Evolutionary conservation across 1,140 invertebrate species (phyloP).

Genomic region (Bicyclus anynana): DNA sequence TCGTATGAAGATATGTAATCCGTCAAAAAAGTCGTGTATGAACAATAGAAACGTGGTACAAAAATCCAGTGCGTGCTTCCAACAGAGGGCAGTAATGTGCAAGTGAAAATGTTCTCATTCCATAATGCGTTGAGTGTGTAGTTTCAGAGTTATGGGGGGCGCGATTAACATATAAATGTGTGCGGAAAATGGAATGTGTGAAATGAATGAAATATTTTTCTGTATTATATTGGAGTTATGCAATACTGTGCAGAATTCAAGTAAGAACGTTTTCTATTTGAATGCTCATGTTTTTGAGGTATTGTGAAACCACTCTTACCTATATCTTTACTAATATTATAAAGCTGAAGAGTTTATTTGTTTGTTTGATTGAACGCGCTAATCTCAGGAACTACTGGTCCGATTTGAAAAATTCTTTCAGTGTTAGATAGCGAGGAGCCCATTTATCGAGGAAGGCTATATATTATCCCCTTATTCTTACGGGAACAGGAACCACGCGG

Average conservation of each 20-base stretch:
- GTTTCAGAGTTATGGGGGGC: constrained; percentile 39
- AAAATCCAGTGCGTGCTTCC: constrained; percentile 1
- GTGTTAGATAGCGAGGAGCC: no score
- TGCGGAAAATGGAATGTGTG: constrained; percentile 33
- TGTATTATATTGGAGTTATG: constrained; percentile 30
- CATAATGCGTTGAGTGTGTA: constrained; percentile 45
- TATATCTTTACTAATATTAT: no score
- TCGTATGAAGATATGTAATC: no score
- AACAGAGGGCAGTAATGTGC: constrained; percentile 24
- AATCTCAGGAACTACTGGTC: no score
- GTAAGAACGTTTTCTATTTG: no score
- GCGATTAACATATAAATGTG: constrained; percentile 41
- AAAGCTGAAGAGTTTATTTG: no score
- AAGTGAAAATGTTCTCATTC: constrained; percentile 56
- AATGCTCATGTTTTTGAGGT: constrained; percentile 19
- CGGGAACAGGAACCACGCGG: no score
- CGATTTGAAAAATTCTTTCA: no score
- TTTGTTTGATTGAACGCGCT: no score
- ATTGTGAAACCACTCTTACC: constrained; percentile 1
- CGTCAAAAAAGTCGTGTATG: neutral
- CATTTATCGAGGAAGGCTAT: no score
- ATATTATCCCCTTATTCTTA: no score
- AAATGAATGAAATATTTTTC: constrained; percentile 38
- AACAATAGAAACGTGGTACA: neutral
- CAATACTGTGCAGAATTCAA: constrained; percentile 31